A percentile compares a stretch with the other conserved stretches of the same genome.
phyloP scores from a whole-genome alignment of 2,113 vertebrate genomes.

The Speoplatyrhinus poulsoni region DNA sequence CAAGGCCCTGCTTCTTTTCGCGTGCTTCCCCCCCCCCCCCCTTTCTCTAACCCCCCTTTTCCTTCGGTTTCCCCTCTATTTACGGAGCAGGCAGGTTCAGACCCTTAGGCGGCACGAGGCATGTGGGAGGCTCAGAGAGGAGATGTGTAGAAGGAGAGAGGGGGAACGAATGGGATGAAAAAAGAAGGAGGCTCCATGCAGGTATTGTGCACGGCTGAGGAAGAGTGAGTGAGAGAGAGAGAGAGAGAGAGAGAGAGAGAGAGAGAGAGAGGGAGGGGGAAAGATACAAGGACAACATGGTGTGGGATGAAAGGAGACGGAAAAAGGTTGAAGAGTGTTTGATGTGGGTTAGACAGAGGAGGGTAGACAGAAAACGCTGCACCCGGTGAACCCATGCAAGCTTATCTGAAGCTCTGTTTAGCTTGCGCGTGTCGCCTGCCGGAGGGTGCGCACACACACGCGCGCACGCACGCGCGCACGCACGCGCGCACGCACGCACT shows the following conservation, averaged over 20 bases:
- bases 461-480: neutral
- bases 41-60: constrained; percentile 3
- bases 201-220: constrained; percentile 29
- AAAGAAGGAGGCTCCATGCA: constrained; percentile 1
- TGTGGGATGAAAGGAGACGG: constrained; percentile 45
- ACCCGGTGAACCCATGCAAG: constrained; percentile 52
- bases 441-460: no score
- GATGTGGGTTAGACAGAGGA: constrained; percentile 61
- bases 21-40: neutral
- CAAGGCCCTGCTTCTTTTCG: no score
- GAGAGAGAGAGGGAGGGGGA: constrained; percentile 10
- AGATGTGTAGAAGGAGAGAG: constrained; percentile 23
- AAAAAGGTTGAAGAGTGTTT: constrained; percentile 46
- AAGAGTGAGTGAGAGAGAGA: constrained; percentile 20
- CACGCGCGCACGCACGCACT: neutral
- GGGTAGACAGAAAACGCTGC: constrained; percentile 27
- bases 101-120: constrained; percentile 40
- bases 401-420: neutral
- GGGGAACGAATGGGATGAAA: constrained; percentile 46
- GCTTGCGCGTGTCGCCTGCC: no score
- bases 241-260: constrained; percentile 4
- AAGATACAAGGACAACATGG: constrained; percentile 33
- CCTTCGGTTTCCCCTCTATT: constrained; percentile 15
- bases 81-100: constrained; percentile 44
- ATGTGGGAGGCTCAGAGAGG: constrained; percentile 29